Evolutionary conservation across 2,888 invertebrate genomes (phyloP), one percentile per base, ranked within the genome.

Genomic region (Muscina levida): DNA sequence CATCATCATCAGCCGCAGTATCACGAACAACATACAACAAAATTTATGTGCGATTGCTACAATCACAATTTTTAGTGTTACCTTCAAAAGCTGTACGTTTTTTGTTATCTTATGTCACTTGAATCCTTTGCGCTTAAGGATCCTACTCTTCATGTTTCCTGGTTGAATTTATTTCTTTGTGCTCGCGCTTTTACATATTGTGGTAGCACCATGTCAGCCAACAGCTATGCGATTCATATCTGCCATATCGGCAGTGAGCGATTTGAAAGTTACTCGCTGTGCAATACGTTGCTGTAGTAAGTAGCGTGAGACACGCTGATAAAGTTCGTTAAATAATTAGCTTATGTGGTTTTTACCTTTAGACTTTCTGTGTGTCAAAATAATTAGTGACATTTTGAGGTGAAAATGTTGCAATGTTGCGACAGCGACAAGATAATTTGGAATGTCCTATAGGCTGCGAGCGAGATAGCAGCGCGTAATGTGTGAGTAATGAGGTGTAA

Each of bases 291-390:
- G 48, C 42, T 1, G 4, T n/a, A 19, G 5, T 57, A 44, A 67
- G 46, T 77, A 72, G 67, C 77, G 67, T 74, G 62, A 19, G 66
- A 62, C 31, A 17, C 72, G 26, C 66, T 68, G 59, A 71, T 81
- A 81, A 81, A 72, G 4, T 72, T 70, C 66, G 53, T 80, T 80
- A 80, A 59, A 62, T 74, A 77, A 77, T 81, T 81, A 77, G 77
- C 71, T 81, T 59, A 59, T 77, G 72, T 59, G 74, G 81, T 77
- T 80, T n/a, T 24, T 66, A 57, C 59, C 42, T 46, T 57, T 65
- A 72, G 48, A 70, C 56, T 22, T 17, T 39, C 10, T 24, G 24
- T 62, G 44, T 75, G 44, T 67, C 67, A 71, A 71, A 77, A 74
- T 74, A 81, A 77, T 81, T 77, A 74, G 77, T 51, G 53, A 62